Percentiles rank a stretch among this genome's conserved stretches.
These are phyloP conservation scores for Trissolcus basalis DNA, from an alignment of 1,140 invertebrate species.

Conservation along the genomic window DNA sequence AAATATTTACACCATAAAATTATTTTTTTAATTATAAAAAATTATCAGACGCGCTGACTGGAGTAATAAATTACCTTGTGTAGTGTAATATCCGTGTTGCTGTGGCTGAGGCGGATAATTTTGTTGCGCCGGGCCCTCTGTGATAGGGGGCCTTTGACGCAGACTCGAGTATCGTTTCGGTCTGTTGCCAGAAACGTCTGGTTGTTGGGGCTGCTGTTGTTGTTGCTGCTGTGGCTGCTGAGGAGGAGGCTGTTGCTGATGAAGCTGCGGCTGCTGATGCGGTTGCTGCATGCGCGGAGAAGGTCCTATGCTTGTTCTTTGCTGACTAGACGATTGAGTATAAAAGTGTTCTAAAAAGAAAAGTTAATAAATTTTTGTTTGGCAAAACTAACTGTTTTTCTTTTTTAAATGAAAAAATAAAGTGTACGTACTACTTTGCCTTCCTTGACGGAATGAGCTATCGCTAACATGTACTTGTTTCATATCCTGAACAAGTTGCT, in stretches of 20 bases:
- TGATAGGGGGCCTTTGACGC: constrained; percentile 78
- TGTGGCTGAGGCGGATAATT: constrained; percentile 66
- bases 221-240: constrained; percentile 67
- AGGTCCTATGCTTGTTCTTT: constrained; percentile 70
- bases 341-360: constrained; percentile 69
- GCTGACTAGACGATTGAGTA: constrained; percentile 69
- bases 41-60: background rate
- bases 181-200: constrained; percentile 74
- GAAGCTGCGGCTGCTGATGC: constrained; percentile 61
- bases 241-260: constrained; percentile 61
- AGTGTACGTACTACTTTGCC: constrained; percentile 67
- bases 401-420: too few species aligned
- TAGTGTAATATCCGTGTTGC: constrained; percentile 71
- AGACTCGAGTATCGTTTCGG: constrained; percentile 87
- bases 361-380: constrained; percentile 4
- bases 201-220: constrained; percentile 61
- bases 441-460: constrained; percentile 67
- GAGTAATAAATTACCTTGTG: constrained; percentile 65
- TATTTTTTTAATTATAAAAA: too few species aligned
- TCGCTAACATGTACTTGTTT: constrained; percentile 75
- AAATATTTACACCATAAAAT: too few species aligned
- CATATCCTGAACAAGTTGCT: constrained; percentile 75
- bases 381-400: too few species aligned
- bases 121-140: constrained; percentile 68
- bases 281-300: constrained; percentile 75